Base-by-base conservation (phyloP, 2,113 vertebrate species). In the Hippocampus abdominalis region DNA sequence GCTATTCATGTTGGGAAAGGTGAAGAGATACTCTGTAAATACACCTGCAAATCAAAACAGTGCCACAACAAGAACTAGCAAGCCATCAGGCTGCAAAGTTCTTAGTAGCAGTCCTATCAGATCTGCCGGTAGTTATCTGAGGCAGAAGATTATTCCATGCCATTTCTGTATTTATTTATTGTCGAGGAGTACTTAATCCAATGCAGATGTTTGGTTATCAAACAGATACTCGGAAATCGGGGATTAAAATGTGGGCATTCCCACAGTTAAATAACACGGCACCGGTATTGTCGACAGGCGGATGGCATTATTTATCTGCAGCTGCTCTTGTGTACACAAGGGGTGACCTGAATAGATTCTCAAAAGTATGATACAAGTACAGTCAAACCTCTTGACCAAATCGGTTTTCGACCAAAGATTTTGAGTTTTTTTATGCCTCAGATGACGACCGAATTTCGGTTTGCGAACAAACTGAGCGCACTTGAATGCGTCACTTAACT, bases 1-100 rank as follows among this genome's bases (percentile, higher is more conserved):
- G 32, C 16, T 75, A 25, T 79, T 76, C 61, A 51, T 80, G 46
- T 61, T 74, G 25, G 68, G 29, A 59, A 67, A 27, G 63, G 64
- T 27, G 21, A 48, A 60, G 66, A 36, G 63, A 10, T 64, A 39
- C 29, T 62, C 70, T 78, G 57, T 66, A 75, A 77, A 79, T 79
- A 63, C 62, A 63, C 54, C 6, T 64, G 25, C 29, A 21, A 70
- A 66, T 23, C n/a, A 59, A 49, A 39, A 42, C 13, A 61, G 62
- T 63, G 15, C 23, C 53, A 44, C 61, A 64, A 70, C 42, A 42
- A 64, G 48, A 69, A 63, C 62, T 44, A 66, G 54, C 51, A 66
- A 70, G 73, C 67, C 44, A 64, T 66, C 62, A 68, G 36, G 70
- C 76, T 32, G 64, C 63, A 74, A 53, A 56, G 46, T 16, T 25